Base-by-base conservation (phyloP, 2,113 vertebrate genomes). In the Carassius auratus region DNA sequence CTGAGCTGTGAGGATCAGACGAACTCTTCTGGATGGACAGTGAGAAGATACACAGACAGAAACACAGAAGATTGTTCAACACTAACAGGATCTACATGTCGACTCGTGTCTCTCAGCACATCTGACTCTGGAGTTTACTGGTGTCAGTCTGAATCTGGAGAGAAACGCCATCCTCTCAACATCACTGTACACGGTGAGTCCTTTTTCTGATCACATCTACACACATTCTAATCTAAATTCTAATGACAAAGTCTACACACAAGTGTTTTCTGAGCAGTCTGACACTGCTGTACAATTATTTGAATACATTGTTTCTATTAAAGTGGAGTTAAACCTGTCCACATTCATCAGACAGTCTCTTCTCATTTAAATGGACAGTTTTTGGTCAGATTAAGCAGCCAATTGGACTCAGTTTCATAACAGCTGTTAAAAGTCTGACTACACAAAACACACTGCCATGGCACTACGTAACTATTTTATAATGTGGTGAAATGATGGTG, bases 11-110 rank as follows among this genome's bases (percentile, higher is more conserved):
- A 33, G 64, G 64, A 68, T 68, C 64, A 68, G 64, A 68, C 75
- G 26, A 50, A 69, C 42, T 62, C 66, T 36, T 2, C 81, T 83
- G 81, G 66, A 71, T 83, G 81, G 81, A 38, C 15, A 14, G 48
- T 83, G 66, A 73, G 66, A 36, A 55, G 81, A 71, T 74, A 57
- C 48, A 83, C 81, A 33, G 19, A 74, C 48, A 83, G 8, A 55
- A 5, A 14, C 26, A 71, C 26, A 14, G 9, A 13, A 30, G 19
- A 73, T 6, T 83, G 68, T 83, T n/a, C 68, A 36, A 36, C 3
- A 9, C 45, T 6, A 64, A 21, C 71, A 76, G 68, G 45, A 36
- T 68, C 64, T 68, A 0, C 1, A 36, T 68, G 64, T 68, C 14
- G 7, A 68, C 33, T 68, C 0, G 14, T 3, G 13, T 68, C 64